phyloP scores from a whole-genome alignment of 1,140 invertebrate genomes.

The Bombus polaris region DNA sequence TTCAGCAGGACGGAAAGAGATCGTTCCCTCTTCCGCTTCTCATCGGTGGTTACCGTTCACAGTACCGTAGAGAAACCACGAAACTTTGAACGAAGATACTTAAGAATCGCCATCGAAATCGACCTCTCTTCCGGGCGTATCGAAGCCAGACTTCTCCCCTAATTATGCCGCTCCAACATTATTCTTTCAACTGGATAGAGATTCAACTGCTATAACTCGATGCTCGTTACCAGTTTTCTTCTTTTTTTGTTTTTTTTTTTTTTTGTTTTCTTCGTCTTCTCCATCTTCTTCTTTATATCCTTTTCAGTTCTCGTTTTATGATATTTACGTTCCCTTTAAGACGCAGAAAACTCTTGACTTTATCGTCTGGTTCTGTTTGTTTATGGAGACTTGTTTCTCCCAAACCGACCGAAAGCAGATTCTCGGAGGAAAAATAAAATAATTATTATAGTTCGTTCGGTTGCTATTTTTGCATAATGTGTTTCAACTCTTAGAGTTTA shows the following conservation, averaged over 20 bases:
- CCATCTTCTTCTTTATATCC: not conserved
- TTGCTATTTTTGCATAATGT: not conserved
- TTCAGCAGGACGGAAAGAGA: conserved; percentile 51
- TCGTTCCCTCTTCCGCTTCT: conserved; percentile 27
- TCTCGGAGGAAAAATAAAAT: not conserved
- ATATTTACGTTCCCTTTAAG: conserved; percentile 8
- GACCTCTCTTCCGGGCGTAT: conserved; percentile 60
- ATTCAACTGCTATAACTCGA: conserved; percentile 50
- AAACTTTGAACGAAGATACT: conserved; percentile 58
- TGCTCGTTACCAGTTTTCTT: conserved; percentile 37
- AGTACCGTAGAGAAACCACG: conserved; percentile 18
- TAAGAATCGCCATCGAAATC: conserved; percentile 60
- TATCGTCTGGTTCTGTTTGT: not conserved
- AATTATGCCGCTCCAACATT: conserved; percentile 66
- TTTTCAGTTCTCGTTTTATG: not conserved
- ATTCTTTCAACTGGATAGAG: conserved; percentile 61
- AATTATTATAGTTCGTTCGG: not conserved
- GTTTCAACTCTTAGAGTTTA: not conserved
- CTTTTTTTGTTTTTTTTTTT: not conserved
- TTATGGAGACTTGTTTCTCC: not conserved
- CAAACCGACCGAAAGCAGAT: not conserved
- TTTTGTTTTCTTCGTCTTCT: not conserved
- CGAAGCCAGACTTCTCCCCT: conserved; percentile 56
- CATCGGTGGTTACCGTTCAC: conserved; percentile 32
- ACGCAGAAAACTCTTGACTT: conserved; percentile 7